Evolutionary conservation across 1,140 invertebrate species (phyloP).

Genomic region (Triops cancriformis): DNA sequence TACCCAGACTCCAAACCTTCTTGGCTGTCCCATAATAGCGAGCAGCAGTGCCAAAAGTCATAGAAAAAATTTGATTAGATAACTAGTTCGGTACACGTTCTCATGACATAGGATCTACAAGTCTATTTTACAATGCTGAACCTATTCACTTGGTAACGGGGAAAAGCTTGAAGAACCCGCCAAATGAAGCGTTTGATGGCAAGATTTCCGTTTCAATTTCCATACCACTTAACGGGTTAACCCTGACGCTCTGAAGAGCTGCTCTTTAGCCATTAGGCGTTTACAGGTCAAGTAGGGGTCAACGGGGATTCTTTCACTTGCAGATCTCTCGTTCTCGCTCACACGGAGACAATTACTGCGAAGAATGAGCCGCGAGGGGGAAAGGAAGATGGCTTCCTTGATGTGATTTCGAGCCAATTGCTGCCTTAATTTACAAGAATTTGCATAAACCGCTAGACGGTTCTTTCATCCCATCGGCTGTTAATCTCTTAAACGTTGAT

Average conservation of each 20-base stretch:
- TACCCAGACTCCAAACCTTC: background rate
- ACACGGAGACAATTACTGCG: background rate
- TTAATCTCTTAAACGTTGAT: background rate
- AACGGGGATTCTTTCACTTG: background rate
- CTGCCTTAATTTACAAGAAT: background rate
- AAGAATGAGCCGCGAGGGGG: background rate
- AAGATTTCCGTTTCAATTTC: background rate
- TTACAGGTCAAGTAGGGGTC: no score
- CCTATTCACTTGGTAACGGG: background rate
- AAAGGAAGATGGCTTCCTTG: background rate
- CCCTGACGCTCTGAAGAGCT: no score
- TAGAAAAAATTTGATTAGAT: slow-evolving; percentile 14
- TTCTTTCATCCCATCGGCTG: background rate
- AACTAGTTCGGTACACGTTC: background rate
- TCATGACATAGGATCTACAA: background rate
- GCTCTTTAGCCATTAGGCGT: no score
- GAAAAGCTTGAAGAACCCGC: background rate
- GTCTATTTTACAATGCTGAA: background rate
- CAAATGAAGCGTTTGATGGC: background rate
- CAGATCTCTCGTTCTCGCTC: background rate
- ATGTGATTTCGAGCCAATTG: background rate
- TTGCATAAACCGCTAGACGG: background rate
- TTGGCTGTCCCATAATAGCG: slow-evolving; percentile 12
- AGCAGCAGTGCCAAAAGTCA: background rate
- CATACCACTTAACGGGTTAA: no score